Percentiles rank a stretch among this genome's conserved stretches.
phyloP scores from a whole-genome alignment of 1,140 invertebrate species.

The Drosophila murphyi region DNA sequence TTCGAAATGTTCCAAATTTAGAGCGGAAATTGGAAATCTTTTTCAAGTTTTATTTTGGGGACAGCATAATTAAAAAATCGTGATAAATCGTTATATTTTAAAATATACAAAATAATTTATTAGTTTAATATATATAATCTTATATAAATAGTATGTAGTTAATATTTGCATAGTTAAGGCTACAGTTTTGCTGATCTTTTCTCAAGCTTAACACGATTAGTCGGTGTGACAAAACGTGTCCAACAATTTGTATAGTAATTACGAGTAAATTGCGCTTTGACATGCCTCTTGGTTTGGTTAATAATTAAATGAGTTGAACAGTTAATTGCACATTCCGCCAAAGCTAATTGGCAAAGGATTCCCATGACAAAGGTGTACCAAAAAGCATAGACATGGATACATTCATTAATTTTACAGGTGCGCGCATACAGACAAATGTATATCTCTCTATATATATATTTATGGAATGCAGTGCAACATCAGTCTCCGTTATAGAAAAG shows the following conservation, averaged over 20 bases:
- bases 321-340: conserved; percentile 69
- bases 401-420: conserved; percentile 23
- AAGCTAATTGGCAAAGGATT: conserved; percentile 61
- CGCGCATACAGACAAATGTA: conserved; percentile 11
- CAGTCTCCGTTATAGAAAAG: conserved; percentile 70
- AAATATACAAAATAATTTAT: conserved; percentile 51
- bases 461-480: conserved; percentile 52
- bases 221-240: conserved; percentile 2
- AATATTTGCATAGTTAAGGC: conserved; percentile 30
- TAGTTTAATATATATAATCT: conserved; percentile 35
- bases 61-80: no score
- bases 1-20: no score
- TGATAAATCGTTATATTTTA: not conserved
- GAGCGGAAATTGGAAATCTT: no score
- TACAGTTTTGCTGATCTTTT: conserved; percentile 3
- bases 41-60: no score
- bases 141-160: conserved; percentile 17
- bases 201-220: not conserved
- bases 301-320: conserved; percentile 56
- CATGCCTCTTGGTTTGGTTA: conserved; percentile 45
- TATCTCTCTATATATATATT: conserved; percentile 37
- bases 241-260: conserved; percentile 10
- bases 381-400: conserved; percentile 41
- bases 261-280: conserved; percentile 31
- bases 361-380: conserved; percentile 57